Percentiles rank a stretch among this genome's conserved stretches.
These are phyloP conservation scores for Masticophis lateralis DNA, from an alignment of 2,797 vertebrate species.

Conservation along the genomic window DNA sequence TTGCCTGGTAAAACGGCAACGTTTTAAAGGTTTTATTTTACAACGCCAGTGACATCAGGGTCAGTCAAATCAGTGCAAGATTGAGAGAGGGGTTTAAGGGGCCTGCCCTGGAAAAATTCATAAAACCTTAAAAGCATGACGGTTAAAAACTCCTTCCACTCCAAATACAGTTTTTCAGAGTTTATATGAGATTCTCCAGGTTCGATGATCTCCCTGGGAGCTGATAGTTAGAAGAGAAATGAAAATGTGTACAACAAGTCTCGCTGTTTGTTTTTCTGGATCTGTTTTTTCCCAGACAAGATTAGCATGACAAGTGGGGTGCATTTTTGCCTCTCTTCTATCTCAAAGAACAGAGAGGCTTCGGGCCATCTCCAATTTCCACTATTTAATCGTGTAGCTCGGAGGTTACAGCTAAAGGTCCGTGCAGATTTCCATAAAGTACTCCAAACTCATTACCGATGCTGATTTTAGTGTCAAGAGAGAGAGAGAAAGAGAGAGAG, in stretches of 20 bases:
- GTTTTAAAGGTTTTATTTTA: background rate
- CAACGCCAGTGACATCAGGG: background rate
- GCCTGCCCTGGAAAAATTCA: background rate
- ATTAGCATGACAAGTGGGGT: accelerated
- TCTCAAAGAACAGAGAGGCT: accelerated
- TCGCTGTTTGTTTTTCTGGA: background rate
- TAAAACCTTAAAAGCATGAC: background rate
- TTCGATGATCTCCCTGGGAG: accelerated
- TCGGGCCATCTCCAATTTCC: background rate
- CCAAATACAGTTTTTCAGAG: background rate
- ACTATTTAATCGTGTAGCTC: accelerated
- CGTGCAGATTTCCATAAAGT: background rate
- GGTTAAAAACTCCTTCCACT: background rate
- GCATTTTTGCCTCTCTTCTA: background rate
- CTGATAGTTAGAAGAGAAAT: accelerated
- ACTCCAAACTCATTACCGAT: background rate
- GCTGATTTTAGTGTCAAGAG: background rate
- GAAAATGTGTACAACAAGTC: background rate
- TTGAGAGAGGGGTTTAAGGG: background rate
- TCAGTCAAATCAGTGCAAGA: background rate
- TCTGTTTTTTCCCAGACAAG: background rate
- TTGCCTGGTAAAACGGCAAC: background rate
- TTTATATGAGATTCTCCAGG: background rate
- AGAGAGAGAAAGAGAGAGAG: background rate
- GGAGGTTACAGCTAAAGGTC: background rate